These are phyloP conservation scores for Pseudobourletiella spinata DNA, from an alignment of 1,140 invertebrate genomes.

Conservation along the genomic window DNA sequence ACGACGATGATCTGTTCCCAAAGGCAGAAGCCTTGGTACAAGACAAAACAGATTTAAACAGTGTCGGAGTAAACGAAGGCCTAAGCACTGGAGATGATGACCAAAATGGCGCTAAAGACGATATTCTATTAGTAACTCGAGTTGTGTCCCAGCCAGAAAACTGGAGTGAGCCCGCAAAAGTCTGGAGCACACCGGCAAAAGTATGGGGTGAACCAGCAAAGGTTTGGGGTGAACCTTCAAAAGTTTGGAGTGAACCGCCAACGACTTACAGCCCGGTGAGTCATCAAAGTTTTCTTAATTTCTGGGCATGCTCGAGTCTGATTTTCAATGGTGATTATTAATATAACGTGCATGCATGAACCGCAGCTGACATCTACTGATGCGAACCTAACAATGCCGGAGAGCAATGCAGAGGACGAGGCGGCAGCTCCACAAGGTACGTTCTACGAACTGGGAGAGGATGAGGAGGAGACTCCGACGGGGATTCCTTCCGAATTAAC, in stretches of 20 bases:
- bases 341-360: neutral
- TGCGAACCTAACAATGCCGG: too few species aligned
- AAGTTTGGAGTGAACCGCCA: constrained; percentile 46
- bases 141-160: constrained; percentile 5
- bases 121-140: too few species aligned
- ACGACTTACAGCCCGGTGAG: too few species aligned
- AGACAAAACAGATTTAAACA: neutral
- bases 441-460: constrained; percentile 26
- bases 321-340: neutral
- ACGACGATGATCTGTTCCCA: neutral
- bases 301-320: too few species aligned
- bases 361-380: neutral
- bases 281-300: too few species aligned
- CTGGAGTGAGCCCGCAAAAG: constrained; percentile 8
- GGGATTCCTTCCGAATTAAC: neutral
- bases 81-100: too few species aligned
- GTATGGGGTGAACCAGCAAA: constrained; percentile 40
- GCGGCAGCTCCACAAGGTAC: constrained; percentile 1
- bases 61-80: too few species aligned
- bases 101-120: too few species aligned
- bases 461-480: constrained; percentile 18
- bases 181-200: too few species aligned
- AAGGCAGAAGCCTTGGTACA: constrained; percentile 18
- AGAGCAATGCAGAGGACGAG: too few species aligned
- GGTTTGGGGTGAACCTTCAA: constrained; percentile 44